Evolutionary conservation across 2,797 vertebrate species (phyloP), one percentile per base, ranked within the genome.

Genomic region (Chaenodraco wilsoni): DNA sequence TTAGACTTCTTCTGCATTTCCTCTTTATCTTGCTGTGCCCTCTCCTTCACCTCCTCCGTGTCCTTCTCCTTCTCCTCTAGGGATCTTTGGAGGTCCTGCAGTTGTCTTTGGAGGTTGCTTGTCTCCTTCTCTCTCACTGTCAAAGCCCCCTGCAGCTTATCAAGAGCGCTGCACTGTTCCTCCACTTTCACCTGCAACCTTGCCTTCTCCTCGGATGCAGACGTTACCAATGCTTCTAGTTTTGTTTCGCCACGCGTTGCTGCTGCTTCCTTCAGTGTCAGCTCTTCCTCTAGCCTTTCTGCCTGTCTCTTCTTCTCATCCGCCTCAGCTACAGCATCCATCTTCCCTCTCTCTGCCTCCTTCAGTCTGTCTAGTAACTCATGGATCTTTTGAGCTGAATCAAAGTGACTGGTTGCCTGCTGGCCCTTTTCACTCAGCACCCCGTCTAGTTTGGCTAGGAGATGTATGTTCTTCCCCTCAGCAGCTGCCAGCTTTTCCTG

Each of bases 311-410:
- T 91, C 69, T 81, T 91, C 56, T 95, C 90, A 5, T 92, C 89
- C 16, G 1, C 85, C 58, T 95, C 91, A 78, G 90, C 91, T 48
- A 91, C 85, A 45, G 94, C 88, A 55, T 92, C 87, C 64, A 93
- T 88, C 79, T 92, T 96, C 33, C 92, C 94, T 65, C 83, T 89
- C 83, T 97, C 96, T 17, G 93, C 89, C 65, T 94, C 90, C 72
- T 92, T 96, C 73, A 98, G 89, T 72, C 94, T 95, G 79, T 95
- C 94, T 64, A 94, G 82, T 58, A 97, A 85, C 55, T 95, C 88
- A 0, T 72, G 93, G 78, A 96, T 94, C 88, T 95, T 95, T 81
- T 93, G 91, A 55, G 95, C 93, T 1, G 93, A 95, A 81, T 94
- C 93, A 62, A 90, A 90, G 40, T 94, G 83, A 73, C 82, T 88